phyloP scores from a whole-genome alignment of 2,797 vertebrate species.

The Tenualosa ilisha region DNA sequence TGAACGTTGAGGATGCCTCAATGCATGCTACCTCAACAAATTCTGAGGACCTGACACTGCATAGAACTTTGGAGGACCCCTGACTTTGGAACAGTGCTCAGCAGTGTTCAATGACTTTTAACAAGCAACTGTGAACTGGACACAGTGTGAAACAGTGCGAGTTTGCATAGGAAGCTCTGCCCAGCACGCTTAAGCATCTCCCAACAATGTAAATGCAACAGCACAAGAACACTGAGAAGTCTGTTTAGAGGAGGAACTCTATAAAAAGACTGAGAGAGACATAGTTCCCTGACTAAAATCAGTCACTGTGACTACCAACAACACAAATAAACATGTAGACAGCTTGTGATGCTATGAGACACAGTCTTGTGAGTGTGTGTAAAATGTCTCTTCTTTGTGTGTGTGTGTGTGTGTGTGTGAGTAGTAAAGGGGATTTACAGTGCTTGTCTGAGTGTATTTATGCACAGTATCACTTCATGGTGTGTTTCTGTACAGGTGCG shows the following conservation, averaged over 20 bases:
- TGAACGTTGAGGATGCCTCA: too few species aligned
- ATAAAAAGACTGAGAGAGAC: neutral
- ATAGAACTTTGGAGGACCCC: too few species aligned
- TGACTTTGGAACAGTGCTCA: too few species aligned
- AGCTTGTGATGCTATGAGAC: constrained; percentile 6
- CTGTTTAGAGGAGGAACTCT: neutral
- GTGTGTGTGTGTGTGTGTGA: neutral
- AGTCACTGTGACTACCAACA: neutral
- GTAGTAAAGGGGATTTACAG: neutral
- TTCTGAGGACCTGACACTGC: too few species aligned
- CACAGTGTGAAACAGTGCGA: too few species aligned
- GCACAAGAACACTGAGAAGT: neutral
- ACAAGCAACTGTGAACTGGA: too few species aligned
- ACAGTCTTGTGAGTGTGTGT: neutral
- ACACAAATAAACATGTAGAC: neutral
- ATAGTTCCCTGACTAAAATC: neutral
- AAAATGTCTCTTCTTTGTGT: neutral
- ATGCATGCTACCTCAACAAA: too few species aligned
- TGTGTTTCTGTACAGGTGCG: neutral
- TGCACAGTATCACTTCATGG: neutral
- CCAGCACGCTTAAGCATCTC: neutral
- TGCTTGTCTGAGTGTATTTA: neutral
- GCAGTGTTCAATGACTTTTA: too few species aligned
- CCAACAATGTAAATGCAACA: neutral
- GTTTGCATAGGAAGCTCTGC: too few species aligned